These are phyloP conservation scores for Lasiurus cinereus DNA, from an alignment of 2,113 vertebrate species.

Conservation along the genomic window DNA sequence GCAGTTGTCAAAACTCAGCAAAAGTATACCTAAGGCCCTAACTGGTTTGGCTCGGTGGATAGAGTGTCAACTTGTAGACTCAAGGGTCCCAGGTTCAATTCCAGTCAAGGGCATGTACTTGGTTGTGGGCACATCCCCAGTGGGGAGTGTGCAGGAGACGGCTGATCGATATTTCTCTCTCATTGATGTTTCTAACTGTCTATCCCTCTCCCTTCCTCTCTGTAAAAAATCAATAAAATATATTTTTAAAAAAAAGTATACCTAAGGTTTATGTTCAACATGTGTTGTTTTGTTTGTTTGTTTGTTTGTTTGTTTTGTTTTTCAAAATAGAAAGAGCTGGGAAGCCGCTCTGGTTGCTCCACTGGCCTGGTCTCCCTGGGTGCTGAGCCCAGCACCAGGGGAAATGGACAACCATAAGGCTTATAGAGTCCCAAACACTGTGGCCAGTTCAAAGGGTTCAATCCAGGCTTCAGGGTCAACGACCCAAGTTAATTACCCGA, in stretches of 20 bases:
- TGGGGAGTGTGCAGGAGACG: too few species aligned
- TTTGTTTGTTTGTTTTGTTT: too few species aligned
- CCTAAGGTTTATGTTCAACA: background rate
- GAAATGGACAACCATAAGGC: background rate
- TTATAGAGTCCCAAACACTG: background rate
- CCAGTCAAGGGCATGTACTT: too few species aligned
- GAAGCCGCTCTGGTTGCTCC: background rate
- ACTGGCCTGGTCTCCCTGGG: background rate
- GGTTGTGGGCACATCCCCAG: too few species aligned
- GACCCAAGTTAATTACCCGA: conserved; percentile 98
- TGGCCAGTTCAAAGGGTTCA: background rate
- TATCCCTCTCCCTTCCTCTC: too few species aligned
- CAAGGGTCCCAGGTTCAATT: too few species aligned
- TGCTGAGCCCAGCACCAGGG: background rate
- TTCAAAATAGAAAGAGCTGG: background rate
- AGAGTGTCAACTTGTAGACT: too few species aligned
- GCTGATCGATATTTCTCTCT: too few species aligned
- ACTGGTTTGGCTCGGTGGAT: too few species aligned
- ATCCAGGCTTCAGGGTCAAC: conserved; percentile 92
- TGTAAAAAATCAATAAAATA: too few species aligned
- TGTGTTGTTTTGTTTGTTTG: background rate
- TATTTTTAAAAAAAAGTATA: background rate
- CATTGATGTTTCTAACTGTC: too few species aligned
- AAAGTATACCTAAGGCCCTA: background rate
- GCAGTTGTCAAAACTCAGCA: background rate